Conservation (phyloP, 30 jellyfish, hydroid and myxozoan genomes). For the Hydra vulgaris region DNA sequence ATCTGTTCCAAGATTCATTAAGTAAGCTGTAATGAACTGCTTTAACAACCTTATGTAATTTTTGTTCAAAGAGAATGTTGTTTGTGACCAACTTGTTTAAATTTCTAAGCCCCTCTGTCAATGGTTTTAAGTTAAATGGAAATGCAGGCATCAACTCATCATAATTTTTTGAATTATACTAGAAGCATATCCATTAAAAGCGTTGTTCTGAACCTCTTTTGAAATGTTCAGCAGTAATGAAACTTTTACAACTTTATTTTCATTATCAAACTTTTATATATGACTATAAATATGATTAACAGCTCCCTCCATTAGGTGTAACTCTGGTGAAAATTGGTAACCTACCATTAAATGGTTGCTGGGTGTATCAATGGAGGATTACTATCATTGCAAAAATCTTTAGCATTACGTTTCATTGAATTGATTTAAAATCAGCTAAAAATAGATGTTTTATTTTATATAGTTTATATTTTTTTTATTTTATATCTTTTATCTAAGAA, state of each 20-base stretch:
- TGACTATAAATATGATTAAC: not conserved
- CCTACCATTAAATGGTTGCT: not conserved
- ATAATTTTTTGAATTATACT: not conserved
- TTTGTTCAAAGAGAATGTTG: not conserved
- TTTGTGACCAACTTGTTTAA: not conserved
- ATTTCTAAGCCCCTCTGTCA: not conserved
- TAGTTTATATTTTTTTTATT: no score
- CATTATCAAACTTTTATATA: not conserved
- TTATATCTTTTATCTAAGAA: no score
- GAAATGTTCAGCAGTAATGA: not conserved
- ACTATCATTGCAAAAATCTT: not conserved
- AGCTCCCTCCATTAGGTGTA: not conserved
- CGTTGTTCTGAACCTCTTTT: not conserved
- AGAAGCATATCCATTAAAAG: no score
- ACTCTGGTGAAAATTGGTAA: not conserved
- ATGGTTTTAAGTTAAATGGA: not conserved
- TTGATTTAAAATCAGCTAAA: no score
- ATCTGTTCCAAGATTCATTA: no score
- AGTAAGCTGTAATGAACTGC: no score
- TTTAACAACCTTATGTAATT: no score
- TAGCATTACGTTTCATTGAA: not conserved
- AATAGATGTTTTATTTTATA: no score
- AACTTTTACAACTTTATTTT: not conserved
- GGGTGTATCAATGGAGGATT: not conserved
- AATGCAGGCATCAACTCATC: not conserved